phyloP scores from a whole-genome alignment of 2,113 vertebrate genomes.

The Heloderma charlesbogerti region DNA sequence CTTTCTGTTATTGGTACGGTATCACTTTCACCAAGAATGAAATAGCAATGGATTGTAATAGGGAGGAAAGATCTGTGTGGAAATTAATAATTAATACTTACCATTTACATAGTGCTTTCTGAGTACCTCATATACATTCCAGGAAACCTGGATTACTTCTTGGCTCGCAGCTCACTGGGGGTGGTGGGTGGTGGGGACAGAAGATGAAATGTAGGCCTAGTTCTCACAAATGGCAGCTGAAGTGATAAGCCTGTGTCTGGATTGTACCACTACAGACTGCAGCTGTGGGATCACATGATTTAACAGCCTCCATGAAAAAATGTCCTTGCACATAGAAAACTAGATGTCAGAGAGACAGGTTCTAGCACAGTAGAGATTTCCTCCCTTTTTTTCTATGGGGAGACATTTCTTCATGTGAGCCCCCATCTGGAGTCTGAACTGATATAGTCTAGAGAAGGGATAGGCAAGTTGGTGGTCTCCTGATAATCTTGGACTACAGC shows the following conservation, averaged over 20 bases:
- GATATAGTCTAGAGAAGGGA: too few relatives aligned
- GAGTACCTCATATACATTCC: background rate
- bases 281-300: background rate
- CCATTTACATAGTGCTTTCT: background rate
- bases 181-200: background rate
- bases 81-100: background rate
- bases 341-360: background rate
- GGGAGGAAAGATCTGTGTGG: background rate
- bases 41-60: background rate
- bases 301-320: background rate
- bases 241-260: background rate
- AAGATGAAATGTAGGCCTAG: background rate
- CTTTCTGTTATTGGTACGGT: background rate
- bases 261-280: background rate
- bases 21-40: background rate
- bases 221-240: background rate
- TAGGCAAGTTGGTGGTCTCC: too few relatives aligned
- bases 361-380: too few relatives aligned
- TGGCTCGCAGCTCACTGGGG: background rate
- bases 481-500: background rate
- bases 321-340: background rate
- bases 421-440: background rate
- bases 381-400: too few relatives aligned
- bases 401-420: background rate
- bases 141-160: background rate